Conservation (phyloP, 1,140 invertebrate species). For the Archivesica marissinica region DNA sequence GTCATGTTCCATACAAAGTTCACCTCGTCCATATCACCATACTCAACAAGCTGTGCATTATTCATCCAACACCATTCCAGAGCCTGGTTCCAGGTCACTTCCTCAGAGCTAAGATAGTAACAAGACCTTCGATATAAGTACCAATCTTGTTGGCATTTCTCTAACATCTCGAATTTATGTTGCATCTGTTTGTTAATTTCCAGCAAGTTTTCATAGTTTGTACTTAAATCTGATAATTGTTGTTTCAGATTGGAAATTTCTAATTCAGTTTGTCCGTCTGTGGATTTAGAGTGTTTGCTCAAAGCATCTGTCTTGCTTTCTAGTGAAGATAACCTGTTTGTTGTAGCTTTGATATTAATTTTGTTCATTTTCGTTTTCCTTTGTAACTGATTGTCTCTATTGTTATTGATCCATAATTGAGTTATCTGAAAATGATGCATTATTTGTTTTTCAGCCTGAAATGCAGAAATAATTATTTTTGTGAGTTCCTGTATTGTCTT, state of each 20-base stretch:
- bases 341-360: neutral
- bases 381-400: neutral
- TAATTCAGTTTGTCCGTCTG: too few relatives aligned
- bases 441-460: conserved; percentile 4
- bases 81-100: neutral
- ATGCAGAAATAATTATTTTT: neutral
- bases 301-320: neutral
- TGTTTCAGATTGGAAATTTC: neutral
- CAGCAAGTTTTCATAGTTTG: neutral
- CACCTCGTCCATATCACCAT: neutral
- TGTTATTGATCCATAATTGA: neutral
- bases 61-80: neutral
- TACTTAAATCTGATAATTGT: neutral
- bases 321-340: neutral
- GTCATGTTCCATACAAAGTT: neutral
- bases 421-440: neutral
- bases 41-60: neutral
- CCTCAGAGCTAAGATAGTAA: neutral
- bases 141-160: neutral
- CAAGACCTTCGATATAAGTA: neutral
- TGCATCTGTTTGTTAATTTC: neutral
- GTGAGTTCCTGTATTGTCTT: neutral
- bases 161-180: neutral
- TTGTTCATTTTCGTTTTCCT: neutral
- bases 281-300: neutral